phyloP scores from a whole-genome alignment of 1,140 invertebrate species.

The Panagrolaimus sp. region DNA sequence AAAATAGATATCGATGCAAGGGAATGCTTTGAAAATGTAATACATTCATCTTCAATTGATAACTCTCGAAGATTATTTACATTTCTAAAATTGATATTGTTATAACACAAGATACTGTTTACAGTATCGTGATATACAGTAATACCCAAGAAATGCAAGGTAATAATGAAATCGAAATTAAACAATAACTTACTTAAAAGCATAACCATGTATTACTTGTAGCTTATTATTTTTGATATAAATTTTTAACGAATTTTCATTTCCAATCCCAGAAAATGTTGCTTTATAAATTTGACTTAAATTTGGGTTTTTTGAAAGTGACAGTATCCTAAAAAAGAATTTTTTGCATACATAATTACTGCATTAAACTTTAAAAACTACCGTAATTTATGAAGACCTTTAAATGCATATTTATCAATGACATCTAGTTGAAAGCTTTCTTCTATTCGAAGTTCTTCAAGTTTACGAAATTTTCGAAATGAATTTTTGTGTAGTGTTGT shows the following conservation, averaged over 20 bases:
- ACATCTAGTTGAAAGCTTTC: slow-evolving; percentile 35
- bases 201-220: slow-evolving; percentile 32
- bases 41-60: slow-evolving; percentile 37
- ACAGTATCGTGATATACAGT: too few relatives aligned
- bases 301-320: slow-evolving; percentile 29
- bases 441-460: slow-evolving; percentile 33
- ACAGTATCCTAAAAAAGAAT: slow-evolving; percentile 27
- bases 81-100: slow-evolving; percentile 39
- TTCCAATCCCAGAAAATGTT: slow-evolving; percentile 41
- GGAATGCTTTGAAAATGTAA: slow-evolving; percentile 32
- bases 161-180: too few relatives aligned
- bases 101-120: too few relatives aligned
- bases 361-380: background rate
- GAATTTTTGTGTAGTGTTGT: slow-evolving; percentile 5
- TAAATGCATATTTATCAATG: slow-evolving; percentile 43
- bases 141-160: too few relatives aligned
- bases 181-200: slow-evolving; percentile 34
- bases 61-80: slow-evolving; percentile 41
- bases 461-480: slow-evolving; percentile 18
- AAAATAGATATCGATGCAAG: slow-evolving; percentile 31
- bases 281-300: slow-evolving; percentile 34
- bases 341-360: background rate
- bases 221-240: slow-evolving; percentile 37
- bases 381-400: slow-evolving; percentile 36
- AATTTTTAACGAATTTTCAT: slow-evolving; percentile 33